Base-by-base conservation (phyloP, 2,113 vertebrate genomes). In the Baryphthengus martii region DNA sequence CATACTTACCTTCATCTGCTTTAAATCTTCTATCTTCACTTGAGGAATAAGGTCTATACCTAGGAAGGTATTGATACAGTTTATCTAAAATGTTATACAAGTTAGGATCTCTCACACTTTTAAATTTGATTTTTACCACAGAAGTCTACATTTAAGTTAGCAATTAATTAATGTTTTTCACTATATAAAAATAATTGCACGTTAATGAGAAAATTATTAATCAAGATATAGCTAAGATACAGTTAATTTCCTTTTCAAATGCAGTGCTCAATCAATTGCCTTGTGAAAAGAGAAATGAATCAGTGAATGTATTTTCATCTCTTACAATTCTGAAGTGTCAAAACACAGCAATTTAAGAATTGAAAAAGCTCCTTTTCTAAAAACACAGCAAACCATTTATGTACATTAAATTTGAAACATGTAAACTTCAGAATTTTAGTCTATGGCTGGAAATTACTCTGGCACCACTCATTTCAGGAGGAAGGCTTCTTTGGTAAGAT, bases 21-120 rank as follows among this genome's bases (percentile, higher is more conserved):
- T 99, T 88, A 99, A 97, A 94, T 99, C 99, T 93, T 99, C 99
- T 96, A 99, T 99, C 97, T 98, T 99, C 92, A 99, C 98, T 95
- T 99, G 99, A 97, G 99, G 99, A 96, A 99, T 98, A 31, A 99
- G 97, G 61, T 98, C 98, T 74, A 98, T 97, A 97, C 99, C 99
- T 99, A 94, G 88, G 47, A 97, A 97, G 45, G 67, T 50, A 95
- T 77, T 73, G 62, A 70, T 59, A 92, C 2, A 62, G 66, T 74
- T 93, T 85, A 93, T 84, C 24, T 91, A 65, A 83, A 93, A 39
- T 16, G 55, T 95, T 33, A 83, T n/a, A 45, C 15, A 24, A 11
- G 42, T 13, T 59, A 56, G 20, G 17, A 7, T 24, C 49, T 10
- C 6, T 88, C 52, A 52, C 15, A 56, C 17, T 63, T 78, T 39